phyloP scores from a whole-genome alignment of 2,797 vertebrate genomes.

The Bufotes viridis region DNA sequence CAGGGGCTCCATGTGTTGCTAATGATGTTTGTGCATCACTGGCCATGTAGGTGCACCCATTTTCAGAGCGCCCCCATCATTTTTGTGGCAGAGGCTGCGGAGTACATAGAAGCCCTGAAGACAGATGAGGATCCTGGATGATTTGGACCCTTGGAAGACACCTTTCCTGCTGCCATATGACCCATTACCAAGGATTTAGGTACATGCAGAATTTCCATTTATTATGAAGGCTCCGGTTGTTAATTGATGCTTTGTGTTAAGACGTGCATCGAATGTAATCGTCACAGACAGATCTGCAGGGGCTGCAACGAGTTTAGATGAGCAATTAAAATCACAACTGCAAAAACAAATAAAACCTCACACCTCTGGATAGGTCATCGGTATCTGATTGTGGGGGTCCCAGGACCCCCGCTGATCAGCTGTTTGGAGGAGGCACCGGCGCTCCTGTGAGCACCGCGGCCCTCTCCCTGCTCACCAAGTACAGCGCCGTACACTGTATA shows the following conservation, averaged over 20 bases:
- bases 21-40: background rate
- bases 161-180: background rate
- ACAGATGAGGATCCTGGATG: background rate
- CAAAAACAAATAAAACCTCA: background rate
- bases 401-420: too few relatives aligned
- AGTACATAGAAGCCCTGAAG: too few relatives aligned
- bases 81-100: background rate
- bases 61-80: background rate
- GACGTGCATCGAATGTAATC: slow-evolving; percentile 1
- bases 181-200: too few relatives aligned
- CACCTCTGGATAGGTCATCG: background rate
- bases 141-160: background rate
- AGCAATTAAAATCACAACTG: background rate
- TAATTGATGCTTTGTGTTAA: background rate
- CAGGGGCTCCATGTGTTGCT: background rate
- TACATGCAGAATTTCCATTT: background rate
- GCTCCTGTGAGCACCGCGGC: too few relatives aligned
- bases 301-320: background rate
- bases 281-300: background rate
- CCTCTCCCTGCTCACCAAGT: too few relatives aligned
- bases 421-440: too few relatives aligned
- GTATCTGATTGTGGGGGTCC: too few relatives aligned
- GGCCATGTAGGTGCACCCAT: background rate
- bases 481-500: too few relatives aligned
- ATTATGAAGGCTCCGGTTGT: background rate